A percentile compares a stretch with the other conserved stretches of the same genome.
Conservation (phyloP, 2,113 vertebrate species). For the Empidonax traillii region DNA sequence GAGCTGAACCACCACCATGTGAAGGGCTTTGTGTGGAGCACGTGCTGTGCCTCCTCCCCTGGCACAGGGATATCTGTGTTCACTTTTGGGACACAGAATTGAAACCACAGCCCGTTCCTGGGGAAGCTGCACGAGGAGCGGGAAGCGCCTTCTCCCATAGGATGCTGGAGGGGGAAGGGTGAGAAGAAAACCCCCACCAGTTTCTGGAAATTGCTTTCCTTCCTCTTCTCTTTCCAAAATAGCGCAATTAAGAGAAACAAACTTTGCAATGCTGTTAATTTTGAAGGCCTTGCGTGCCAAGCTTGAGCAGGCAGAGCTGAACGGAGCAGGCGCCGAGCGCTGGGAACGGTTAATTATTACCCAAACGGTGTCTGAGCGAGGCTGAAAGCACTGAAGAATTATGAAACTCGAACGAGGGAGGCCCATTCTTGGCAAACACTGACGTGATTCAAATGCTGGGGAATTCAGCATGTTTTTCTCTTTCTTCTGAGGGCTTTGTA, state of each 20-base stretch:
- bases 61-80: background rate
- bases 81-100: background rate
- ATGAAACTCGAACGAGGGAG: slow-evolving; percentile 47
- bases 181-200: background rate
- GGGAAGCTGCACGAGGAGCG: background rate
- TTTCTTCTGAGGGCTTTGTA: background rate
- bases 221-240: slow-evolving; percentile 24
- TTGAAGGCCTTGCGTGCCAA: background rate
- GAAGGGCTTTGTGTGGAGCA: background rate
- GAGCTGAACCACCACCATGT: background rate
- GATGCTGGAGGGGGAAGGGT: background rate
- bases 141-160: background rate
- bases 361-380: slow-evolving; percentile 35
- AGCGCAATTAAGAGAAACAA: background rate
- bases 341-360: slow-evolving; percentile 56
- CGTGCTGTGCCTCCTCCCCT: background rate
- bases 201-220: slow-evolving; percentile 21
- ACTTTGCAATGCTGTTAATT: background rate
- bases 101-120: background rate
- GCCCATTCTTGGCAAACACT: slow-evolving; percentile 8
- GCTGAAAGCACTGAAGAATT: slow-evolving; percentile 3
- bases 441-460: slow-evolving; percentile 37
- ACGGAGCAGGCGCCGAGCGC: background rate
- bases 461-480: slow-evolving; percentile 42
- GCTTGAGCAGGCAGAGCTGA: background rate